phyloP scores from a whole-genome alignment of 2,113 vertebrate genomes.

The Apodemus sylvaticus region DNA sequence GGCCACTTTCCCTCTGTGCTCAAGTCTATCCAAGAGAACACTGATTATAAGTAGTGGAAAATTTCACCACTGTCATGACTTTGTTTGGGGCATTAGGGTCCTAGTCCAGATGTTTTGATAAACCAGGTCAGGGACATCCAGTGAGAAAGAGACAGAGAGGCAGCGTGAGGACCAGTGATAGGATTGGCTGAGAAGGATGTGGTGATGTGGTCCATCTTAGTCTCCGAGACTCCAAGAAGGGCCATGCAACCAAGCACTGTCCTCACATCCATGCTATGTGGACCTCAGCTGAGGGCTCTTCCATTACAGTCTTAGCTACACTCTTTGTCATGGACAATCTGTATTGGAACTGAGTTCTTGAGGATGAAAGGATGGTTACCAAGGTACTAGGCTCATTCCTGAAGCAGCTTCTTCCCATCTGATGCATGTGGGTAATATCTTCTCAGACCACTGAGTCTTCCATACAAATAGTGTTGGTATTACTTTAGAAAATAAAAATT shows the following conservation, averaged over 20 bases:
- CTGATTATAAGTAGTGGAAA: not conserved
- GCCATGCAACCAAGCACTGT: not conserved
- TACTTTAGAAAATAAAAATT: not conserved
- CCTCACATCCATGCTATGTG: not conserved
- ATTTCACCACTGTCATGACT: not conserved
- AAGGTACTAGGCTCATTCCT: not conserved
- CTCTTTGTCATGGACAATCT: not conserved
- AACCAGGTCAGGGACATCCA: not conserved
- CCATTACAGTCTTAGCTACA: not conserved
- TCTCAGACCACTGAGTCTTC: constrained; percentile 2
- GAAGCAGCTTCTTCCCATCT: not conserved
- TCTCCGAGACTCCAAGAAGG: constrained; percentile 6
- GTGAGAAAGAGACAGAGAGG: not conserved
- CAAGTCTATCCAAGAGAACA: not conserved
- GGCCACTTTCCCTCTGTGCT: not conserved
- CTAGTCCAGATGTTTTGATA: not conserved
- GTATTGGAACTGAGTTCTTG: not conserved
- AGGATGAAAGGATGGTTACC: not conserved
- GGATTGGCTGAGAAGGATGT: not conserved
- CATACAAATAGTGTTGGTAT: not conserved
- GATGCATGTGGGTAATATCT: not conserved
- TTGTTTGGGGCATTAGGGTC: constrained; percentile 9
- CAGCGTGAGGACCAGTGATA: not conserved
- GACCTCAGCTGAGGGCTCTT: not conserved
- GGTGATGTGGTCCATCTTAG: not conserved